Conservation (phyloP, 2,113 vertebrate genomes). For the Progne subis region DNA sequence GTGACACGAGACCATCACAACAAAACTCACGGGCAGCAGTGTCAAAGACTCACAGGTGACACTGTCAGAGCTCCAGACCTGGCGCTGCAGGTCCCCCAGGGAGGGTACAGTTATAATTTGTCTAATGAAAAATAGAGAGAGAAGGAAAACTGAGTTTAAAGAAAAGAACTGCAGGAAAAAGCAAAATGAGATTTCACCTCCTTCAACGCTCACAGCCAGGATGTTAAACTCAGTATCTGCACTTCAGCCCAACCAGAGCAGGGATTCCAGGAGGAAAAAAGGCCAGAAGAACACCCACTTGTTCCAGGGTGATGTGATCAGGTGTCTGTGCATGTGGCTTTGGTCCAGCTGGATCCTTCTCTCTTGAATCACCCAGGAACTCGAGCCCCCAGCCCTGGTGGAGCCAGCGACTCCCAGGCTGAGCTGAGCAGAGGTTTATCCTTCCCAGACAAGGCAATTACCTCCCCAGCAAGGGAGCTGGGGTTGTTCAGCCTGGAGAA, state of each 20-base stretch:
- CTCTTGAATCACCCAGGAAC: not conserved
- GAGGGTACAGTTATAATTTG: not conserved
- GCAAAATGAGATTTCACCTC: not conserved
- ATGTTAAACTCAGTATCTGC: not conserved
- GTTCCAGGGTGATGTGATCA: not conserved
- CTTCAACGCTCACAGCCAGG: not conserved
- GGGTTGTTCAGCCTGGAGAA: no score
- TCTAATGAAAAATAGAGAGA: not conserved
- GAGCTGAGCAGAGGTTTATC: not conserved
- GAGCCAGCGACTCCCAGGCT: not conserved
- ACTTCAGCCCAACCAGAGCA: not conserved
- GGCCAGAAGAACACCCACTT: not conserved
- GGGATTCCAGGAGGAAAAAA: not conserved
- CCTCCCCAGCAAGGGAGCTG: no score
- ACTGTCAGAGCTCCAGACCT: not conserved
- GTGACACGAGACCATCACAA: not conserved
- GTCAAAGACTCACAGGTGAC: not conserved
- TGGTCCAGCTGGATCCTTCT: not conserved
- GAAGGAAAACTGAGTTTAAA: not conserved
- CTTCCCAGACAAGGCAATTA: not conserved
- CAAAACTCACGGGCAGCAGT: not conserved
- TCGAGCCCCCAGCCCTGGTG: not conserved
- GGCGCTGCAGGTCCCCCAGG: not conserved
- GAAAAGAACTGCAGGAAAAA: not conserved
- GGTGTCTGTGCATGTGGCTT: rapidly evolving